Conservation (phyloP, 2,888 invertebrate genomes). For the Scaptomyza reducta region DNA sequence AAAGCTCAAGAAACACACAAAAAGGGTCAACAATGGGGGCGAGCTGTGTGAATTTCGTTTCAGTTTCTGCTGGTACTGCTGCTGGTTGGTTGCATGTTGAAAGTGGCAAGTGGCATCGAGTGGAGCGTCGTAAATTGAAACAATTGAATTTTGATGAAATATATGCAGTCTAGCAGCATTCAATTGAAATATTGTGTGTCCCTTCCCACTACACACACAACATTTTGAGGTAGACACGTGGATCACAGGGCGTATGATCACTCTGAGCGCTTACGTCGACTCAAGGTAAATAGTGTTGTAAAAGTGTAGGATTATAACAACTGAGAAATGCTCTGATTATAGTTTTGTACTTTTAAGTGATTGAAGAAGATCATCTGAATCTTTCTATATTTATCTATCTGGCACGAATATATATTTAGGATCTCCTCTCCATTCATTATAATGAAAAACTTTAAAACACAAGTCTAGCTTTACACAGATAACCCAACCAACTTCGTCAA, state of each 20-base stretch:
- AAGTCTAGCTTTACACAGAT: too few species aligned
- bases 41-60: conserved; percentile 30
- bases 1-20: conserved; percentile 56
- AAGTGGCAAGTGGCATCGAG: conserved; percentile 61
- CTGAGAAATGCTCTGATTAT: background rate
- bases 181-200: conserved; percentile 44
- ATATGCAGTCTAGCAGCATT: conserved; percentile 45
- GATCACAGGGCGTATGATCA: conserved; percentile 1
- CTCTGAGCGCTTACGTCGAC: background rate
- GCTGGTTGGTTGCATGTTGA: conserved; percentile 19
- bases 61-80: background rate
- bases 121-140: conserved; percentile 57
- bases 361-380: too few species aligned
- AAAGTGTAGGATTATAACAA: background rate
- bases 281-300: background rate
- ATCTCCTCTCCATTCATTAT: too few species aligned
- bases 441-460: too few species aligned
- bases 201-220: background rate
- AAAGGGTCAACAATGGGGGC: conserved; percentile 71
- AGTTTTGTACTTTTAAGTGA: too few species aligned
- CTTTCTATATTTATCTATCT: too few species aligned
- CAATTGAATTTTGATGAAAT: conserved; percentile 78
- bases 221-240: background rate
- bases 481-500: background rate
- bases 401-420: too few species aligned